Evolutionary conservation across 1,140 invertebrate genomes (phyloP), one percentile per base, ranked within the genome.

Genomic region (Gryon sp.): DNA sequence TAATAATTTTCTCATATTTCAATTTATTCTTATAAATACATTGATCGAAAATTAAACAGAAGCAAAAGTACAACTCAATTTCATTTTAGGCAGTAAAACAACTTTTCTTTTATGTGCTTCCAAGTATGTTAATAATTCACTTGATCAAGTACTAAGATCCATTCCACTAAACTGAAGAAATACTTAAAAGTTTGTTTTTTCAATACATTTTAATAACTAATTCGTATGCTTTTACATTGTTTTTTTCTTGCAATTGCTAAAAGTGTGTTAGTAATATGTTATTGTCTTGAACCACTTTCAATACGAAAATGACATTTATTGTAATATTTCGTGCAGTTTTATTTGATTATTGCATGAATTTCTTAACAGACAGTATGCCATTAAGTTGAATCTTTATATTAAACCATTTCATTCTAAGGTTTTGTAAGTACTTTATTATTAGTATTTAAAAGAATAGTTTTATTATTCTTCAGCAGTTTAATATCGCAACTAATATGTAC

Each of bases 241-340:
- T n/a, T n/a, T n/a, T n/a, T n/a, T n/a, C n/a, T n/a, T n/a, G n/a
- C n/a, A n/a, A n/a, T 24, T 7, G 22, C 22, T 24, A 24, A 28
- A 60, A 16, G 4, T 36, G 20, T 28, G 9, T 4, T 7, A 19
- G 20, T 15, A 20, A 5, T 48, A 36, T 18, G n/a, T 36, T 28
- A 45, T 34, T 68, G 8, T 30, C 2, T 30, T 43, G 34, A 60
- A 52, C 34, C 19, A 59, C 41, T 41, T 69, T 59, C 24, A 43
- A 50, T 41, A 26, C 32, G n/a, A 34, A 16, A 50, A 69, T 52
- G 53, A 52, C 65, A 60, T 69, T 69, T 60, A 60, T 52, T 69
- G 36, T 50, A 69, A 60, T 16, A 34, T 59, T 6, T 30, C 53
- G 53, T 69, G 65, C 52, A 46, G 50, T 46, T 66, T 59, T 59